These are phyloP conservation scores for Tapirus terrestris DNA, from an alignment of 2,113 vertebrate genomes.

Conservation along the genomic window DNA sequence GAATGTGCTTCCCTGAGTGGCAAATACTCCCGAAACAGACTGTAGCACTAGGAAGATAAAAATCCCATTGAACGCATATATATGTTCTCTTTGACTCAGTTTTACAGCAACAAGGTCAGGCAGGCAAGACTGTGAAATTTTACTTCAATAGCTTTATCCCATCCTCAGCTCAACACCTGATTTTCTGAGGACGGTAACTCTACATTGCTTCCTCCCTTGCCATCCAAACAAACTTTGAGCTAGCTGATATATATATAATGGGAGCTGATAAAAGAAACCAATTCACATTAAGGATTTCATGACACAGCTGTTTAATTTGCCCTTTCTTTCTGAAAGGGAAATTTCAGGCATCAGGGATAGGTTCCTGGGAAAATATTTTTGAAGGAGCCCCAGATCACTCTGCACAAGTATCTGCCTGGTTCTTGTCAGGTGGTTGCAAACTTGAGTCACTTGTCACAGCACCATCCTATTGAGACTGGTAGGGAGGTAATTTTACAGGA, in stretches of 20 bases:
- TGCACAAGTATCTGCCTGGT: not conserved
- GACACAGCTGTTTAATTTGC: not conserved
- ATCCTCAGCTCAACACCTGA: not conserved
- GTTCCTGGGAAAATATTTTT: not conserved
- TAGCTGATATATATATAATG: not conserved
- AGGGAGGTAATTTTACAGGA: not conserved
- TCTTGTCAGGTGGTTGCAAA: not conserved
- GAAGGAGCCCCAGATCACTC: not conserved
- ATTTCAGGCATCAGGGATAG: not conserved
- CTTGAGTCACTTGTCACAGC: not conserved
- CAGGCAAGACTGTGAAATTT: not conserved
- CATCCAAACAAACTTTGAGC: not conserved
- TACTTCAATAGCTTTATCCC: not conserved
- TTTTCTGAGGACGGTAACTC: not conserved
- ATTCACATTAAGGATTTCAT: conserved; percentile 29
- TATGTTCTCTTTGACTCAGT: not conserved
- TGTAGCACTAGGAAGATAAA: not conserved
- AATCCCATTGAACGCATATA: not conserved
- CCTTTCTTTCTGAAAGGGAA: not conserved
- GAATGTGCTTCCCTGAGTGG: not conserved
- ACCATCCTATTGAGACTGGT: not conserved
- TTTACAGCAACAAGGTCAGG: not conserved
- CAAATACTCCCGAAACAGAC: conserved; percentile 30
- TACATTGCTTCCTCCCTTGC: not conserved
- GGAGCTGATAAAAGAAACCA: not conserved